A percentile compares a stretch with the other conserved stretches of the same genome.
Evolutionary conservation across 2,888 invertebrate species (phyloP).

Genomic region (Rotaria magnacalcarata): DNA sequence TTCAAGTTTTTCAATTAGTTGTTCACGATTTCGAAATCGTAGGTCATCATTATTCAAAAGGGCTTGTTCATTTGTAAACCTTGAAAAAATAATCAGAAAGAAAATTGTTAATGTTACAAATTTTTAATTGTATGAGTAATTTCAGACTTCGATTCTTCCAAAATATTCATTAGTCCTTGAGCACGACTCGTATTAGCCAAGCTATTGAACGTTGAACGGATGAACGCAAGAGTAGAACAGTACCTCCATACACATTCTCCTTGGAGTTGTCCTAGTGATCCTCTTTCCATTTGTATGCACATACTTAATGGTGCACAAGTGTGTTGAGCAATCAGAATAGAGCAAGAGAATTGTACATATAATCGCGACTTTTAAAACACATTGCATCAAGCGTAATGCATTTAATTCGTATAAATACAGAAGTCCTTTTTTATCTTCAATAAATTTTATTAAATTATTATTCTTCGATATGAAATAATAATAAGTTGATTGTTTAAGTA

Average conservation of each 20-base stretch:
- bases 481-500: no score
- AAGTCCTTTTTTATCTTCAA: no score
- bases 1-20: slow-evolving; percentile 23
- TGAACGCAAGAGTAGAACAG: not conserved
- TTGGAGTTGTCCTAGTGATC: not conserved
- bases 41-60: not conserved
- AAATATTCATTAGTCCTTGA: not conserved
- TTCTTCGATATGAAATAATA: no score
- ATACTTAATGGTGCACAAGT: not conserved
- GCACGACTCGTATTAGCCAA: not conserved
- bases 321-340: not conserved
- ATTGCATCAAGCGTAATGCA: not conserved
- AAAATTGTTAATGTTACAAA: no score
- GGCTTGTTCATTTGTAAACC: no score
- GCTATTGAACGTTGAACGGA: not conserved
- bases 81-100: no score
- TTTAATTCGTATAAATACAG: no score
- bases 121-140: no score
- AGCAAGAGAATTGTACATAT: not conserved
- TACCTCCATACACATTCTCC: not conserved
- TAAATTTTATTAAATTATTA: no score
- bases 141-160: not conserved
- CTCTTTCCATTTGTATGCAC: not conserved
- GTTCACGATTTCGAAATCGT: not conserved
- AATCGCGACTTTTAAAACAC: not conserved